A percentile compares a stretch with the other conserved stretches of the same genome.
Conservation (phyloP, 2,797 vertebrate species). For the Hydrophis major region DNA sequence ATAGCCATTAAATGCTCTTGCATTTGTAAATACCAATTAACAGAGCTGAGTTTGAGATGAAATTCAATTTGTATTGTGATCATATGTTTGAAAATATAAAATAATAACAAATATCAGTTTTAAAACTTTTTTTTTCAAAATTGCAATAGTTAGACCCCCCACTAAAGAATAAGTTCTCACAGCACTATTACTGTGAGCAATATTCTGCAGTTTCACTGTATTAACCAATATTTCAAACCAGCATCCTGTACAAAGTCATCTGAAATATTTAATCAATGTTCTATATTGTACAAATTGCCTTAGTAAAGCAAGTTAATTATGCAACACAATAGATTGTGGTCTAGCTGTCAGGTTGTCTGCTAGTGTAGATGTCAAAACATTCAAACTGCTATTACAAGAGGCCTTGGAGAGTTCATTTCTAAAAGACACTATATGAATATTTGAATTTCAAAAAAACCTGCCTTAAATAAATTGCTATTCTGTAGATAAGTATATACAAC, state of each 20-base stretch:
- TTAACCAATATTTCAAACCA: background rate
- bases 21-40: slow-evolving; percentile 57
- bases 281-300: no score
- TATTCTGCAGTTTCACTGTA: background rate
- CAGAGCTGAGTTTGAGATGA: slow-evolving; percentile 39
- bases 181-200: background rate
- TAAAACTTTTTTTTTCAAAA: slow-evolving; percentile 40
- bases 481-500: background rate
- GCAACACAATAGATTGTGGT: background rate
- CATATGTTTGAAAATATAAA: slow-evolving; percentile 20
- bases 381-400: background rate
- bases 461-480: no score
- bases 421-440: background rate
- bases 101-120: background rate
- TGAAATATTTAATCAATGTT: no score
- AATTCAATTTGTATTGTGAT: slow-evolving; percentile 31
- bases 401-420: background rate
- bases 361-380: background rate
- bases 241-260: background rate
- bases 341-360: background rate
- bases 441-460: no score
- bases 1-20: slow-evolving; percentile 51
- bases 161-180: background rate
- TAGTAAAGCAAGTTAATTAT: no score
- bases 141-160: slow-evolving; percentile 14